Base-by-base conservation (phyloP, 2,113 vertebrate species). In the Larimichthys crocea region DNA sequence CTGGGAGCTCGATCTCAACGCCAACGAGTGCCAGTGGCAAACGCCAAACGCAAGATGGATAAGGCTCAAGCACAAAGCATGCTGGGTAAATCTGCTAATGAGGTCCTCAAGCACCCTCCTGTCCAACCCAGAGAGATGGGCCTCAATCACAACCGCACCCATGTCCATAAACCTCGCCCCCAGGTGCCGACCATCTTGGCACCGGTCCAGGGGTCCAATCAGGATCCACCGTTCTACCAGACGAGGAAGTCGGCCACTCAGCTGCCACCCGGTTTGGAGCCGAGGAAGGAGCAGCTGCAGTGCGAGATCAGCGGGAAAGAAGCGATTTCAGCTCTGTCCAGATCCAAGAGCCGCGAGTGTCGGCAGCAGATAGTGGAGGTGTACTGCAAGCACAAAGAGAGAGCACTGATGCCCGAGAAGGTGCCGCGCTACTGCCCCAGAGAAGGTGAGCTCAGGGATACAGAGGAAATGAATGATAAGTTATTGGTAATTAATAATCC, bases 241-340 rank as follows among this genome's bases (percentile, higher is more conserved):
- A 82, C 69, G 1, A 0, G 22, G 87, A 80, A 93, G 93, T 66
- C 93, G 19, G 52, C 63, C 1, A 26, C 66, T 9, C 29, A 10
- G 10, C n/a, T 24, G 71, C 69, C 73, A 3, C 66, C 86, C 0
- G 91, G 95, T 16, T 12, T 5, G 31, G 66, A 92, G 77, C 88
- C 81, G 0, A 92, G 91, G 0, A 96, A 96, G 31, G 95, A 94
- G 1, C 84, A 85, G 1, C 94, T 92, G 0, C 95, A 91, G 86
- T 99, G 97, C 0, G 97, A 98, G 90, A 95, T 99, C 79, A 95
- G 95, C 0, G 97, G 97, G 82, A 99, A 98, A 74, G 97, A 99
- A 76, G 97, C 96, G 0, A 94, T 98, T 61, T 99, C 97, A 0
- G 97, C 97, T 22, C 93, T 99, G 77, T 96, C 97, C 67, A 93